These are phyloP conservation scores for Hylaeus volcanicus DNA, from an alignment of 1,140 invertebrate species.

Conservation along the genomic window DNA sequence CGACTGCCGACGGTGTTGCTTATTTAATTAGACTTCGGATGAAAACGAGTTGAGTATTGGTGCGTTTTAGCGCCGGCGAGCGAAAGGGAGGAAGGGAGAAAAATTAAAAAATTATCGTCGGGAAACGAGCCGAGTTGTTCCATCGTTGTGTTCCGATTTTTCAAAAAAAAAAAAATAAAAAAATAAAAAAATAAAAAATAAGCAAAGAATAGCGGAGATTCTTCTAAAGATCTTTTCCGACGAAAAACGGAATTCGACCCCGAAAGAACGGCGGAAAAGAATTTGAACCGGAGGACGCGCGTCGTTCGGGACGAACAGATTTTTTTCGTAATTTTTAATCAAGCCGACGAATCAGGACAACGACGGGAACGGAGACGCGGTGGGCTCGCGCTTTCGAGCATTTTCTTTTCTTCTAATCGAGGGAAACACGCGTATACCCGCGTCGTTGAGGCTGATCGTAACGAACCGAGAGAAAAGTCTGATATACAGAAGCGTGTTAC, in stretches of 20 bases:
- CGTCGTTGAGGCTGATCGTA: background rate
- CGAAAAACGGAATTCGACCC: background rate
- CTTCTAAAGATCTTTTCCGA: no score
- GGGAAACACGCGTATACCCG: background rate
- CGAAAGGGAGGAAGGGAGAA: background rate
- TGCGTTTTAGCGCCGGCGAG: conserved; percentile 44
- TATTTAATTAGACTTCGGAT: background rate
- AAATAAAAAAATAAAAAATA: no score
- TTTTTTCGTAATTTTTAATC: conserved; percentile 6
- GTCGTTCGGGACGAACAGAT: background rate
- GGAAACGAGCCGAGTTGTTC: background rate
- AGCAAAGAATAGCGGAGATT: no score
- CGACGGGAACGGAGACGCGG: background rate
- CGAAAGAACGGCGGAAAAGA: background rate
- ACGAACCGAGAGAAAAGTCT: conserved; percentile 42
- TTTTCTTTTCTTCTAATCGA: background rate
- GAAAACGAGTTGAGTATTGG: conserved; percentile 18
- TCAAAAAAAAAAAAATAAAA: no score
- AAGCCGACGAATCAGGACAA: background rate
- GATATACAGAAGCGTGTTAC: conserved; percentile 27
- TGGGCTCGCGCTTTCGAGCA: background rate
- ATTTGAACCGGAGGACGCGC: background rate
- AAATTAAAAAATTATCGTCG: background rate
- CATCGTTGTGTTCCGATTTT: background rate
- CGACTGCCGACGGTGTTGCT: background rate